These are phyloP conservation scores for Drosophila varians DNA, from an alignment of 1,140 invertebrate genomes.

Conservation along the genomic window DNA sequence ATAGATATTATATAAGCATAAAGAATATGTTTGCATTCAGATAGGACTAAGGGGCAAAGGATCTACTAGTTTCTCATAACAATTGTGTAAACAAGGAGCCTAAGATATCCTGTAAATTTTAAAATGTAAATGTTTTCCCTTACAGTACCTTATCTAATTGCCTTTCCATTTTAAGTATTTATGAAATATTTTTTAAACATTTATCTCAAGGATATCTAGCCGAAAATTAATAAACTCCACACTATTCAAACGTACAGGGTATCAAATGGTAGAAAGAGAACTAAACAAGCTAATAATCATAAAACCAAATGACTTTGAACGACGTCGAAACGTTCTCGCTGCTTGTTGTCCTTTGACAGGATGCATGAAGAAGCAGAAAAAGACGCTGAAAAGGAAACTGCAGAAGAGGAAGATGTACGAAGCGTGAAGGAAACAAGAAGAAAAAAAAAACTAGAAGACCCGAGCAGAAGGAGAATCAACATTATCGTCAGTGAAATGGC, in stretches of 20 bases:
- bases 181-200: not conserved
- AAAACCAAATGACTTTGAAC: constrained; percentile 83
- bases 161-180: too few relatives aligned
- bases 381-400: constrained; percentile 16
- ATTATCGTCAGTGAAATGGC: constrained; percentile 62
- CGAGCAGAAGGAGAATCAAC: constrained; percentile 55
- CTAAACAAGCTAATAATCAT: constrained; percentile 84
- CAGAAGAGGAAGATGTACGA: constrained; percentile 22
- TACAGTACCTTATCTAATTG: too few relatives aligned
- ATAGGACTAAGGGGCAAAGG: too few relatives aligned
- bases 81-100: too few relatives aligned
- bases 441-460: not conserved
- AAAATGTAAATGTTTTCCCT: too few relatives aligned
- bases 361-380: constrained; percentile 28
- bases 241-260: not conserved
- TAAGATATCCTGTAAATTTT: too few relatives aligned
- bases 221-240: not conserved
- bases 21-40: constrained; percentile 72
- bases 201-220: not conserved
- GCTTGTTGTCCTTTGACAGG: constrained; percentile 43
- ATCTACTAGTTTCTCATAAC: not conserved
- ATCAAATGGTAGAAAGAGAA: constrained; percentile 43
- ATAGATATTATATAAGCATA: constrained; percentile 82
- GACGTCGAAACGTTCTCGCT: constrained; percentile 54
- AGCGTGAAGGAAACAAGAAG: not conserved